A percentile compares a stretch with the other conserved stretches of the same genome.
phyloP scores from a whole-genome alignment of 2,113 vertebrate species.

The Anoplopoma fimbria region DNA sequence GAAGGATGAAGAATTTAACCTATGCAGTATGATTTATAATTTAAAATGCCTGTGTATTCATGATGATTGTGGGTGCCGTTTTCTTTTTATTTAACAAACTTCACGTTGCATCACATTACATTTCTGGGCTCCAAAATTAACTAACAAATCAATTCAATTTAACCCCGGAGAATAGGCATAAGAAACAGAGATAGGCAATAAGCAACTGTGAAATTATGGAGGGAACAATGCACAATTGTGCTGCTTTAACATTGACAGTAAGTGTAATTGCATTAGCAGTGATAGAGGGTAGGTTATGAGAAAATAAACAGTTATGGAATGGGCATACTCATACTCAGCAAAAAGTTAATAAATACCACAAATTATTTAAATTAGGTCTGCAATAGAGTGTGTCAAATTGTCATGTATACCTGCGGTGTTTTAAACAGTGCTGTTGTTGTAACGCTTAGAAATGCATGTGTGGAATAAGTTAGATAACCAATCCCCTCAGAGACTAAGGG shows the following conservation, averaged over 20 bases:
- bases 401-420: not conserved
- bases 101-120: not conserved
- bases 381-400: not conserved
- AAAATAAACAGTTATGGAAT: not conserved
- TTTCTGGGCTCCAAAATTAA: not conserved
- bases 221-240: not conserved
- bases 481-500: not conserved
- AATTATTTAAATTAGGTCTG: constrained; percentile 5
- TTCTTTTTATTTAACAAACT: not conserved
- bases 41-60: not conserved
- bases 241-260: not conserved
- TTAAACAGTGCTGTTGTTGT: not conserved
- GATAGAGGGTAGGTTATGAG: not conserved
- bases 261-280: constrained; percentile 8
- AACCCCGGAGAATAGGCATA: not conserved
- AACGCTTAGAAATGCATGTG: not conserved
- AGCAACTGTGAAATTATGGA: not conserved
- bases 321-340: not conserved
- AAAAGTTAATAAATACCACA: constrained; percentile 10
- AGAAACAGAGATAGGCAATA: not conserved
- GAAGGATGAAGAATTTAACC: not conserved
- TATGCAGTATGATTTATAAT: not conserved
- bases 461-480: not conserved
- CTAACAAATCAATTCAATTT: not conserved
- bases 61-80: not conserved